Evolutionary conservation across 2,113 vertebrate species (phyloP).

Genomic region (Grus americana): DNA sequence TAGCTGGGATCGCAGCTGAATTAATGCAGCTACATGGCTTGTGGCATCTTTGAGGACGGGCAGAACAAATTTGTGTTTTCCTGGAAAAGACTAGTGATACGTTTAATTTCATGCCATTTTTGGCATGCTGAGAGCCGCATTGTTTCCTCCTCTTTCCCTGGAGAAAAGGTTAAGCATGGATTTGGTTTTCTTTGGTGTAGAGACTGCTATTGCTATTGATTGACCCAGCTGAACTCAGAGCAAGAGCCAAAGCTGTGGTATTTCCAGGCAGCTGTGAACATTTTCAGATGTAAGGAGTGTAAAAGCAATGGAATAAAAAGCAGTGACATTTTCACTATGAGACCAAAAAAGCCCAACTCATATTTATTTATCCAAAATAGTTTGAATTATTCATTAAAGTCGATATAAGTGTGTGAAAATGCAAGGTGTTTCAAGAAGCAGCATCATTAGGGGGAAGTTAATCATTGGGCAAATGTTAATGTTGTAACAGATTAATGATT

Average conservation of each 20-base stretch:
- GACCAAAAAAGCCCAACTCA: constrained; percentile 42
- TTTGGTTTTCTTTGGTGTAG: constrained; percentile 35
- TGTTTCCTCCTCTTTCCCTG: constrained; percentile 26
- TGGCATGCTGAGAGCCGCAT: background rate
- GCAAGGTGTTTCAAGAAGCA: constrained; percentile 51
- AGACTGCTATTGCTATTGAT: background rate
- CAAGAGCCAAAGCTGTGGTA: constrained; percentile 27
- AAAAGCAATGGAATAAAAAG: constrained; percentile 49
- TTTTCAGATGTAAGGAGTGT: background rate
- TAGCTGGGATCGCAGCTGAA: background rate
- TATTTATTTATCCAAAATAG: constrained; percentile 72
- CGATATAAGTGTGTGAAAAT: constrained; percentile 60
- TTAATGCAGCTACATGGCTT: constrained; percentile 37
- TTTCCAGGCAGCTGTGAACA: constrained; percentile 36
- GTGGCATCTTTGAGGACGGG: constrained; percentile 13
- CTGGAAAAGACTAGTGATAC: constrained; percentile 21
- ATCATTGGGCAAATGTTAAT: constrained; percentile 29
- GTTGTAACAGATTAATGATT: constrained; percentile 1
- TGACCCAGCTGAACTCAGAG: constrained; percentile 37
- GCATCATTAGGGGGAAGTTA: constrained; percentile 13
- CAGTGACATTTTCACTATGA: constrained; percentile 53
- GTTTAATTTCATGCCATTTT: constrained; percentile 42
- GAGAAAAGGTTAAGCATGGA: background rate
- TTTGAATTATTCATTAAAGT: constrained; percentile 73
- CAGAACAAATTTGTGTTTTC: constrained; percentile 51